Base-by-base conservation (phyloP, 2,113 vertebrate genomes). In the Gobiocypris rarus region DNA sequence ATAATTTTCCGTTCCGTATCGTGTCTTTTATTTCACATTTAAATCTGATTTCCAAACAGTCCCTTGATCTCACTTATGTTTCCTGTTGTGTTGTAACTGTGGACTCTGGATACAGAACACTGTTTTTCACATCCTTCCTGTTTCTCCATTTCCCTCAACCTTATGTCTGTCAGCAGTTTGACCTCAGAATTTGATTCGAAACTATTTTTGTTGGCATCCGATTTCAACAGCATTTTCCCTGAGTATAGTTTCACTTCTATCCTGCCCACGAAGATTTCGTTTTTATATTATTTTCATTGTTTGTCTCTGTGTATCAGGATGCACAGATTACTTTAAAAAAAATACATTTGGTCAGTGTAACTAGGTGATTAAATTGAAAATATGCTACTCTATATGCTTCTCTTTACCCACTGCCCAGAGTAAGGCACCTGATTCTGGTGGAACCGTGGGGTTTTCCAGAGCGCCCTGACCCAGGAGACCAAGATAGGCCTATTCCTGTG, bases 361-460 rank as follows among this genome's bases (percentile, higher is more conserved):
- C 54, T 56, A 56, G 14, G 28, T 65, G 17, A 38, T 69, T 17
- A 3, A 67, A 9, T 22, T 67, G 56, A 67, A 67, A 67, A 38
- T 38, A 69, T 38, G 9, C 17, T 34, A 69, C 3, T 38, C 38
- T 38, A 38, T 38, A 38, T 38, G 5, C 3, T 48, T 48, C 26
- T 48, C 9, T 31, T 70, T 81, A 70, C 22, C 14, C 24, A 8
- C 26, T 61, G 17, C 22, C 73, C 91, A 99, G 98, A 90, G 95
- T 98, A 74, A 97, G 95, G 90, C 96, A 97, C 87, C 92, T 99
- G 58, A 93, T 99, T 87, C 92, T 99, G 92, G 97, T 99, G 92
- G 98, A 99, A 85, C 98, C 98, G 0, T 99, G 97, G 98, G 98
- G 97, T 87, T 97, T 99, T 88, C 96, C 97, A 54, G 95, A 97